These are phyloP conservation scores for Tenebrio molitor DNA, from an alignment of 1,140 invertebrate species.

Conservation along the genomic window DNA sequence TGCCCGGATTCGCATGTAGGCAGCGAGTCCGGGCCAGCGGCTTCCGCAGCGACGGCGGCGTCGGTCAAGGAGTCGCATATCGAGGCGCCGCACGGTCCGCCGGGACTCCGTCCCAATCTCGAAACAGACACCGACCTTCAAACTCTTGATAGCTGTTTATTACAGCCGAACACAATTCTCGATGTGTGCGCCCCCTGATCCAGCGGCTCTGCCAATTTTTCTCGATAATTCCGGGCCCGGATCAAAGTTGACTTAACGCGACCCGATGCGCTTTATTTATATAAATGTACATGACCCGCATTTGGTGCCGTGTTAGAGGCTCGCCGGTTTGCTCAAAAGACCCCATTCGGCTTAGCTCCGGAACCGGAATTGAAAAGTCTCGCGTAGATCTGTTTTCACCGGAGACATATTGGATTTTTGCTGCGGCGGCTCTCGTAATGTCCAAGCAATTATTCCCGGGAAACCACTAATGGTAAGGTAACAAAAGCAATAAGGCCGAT, in stretches of 20 bases:
- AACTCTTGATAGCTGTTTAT: conserved; percentile 32
- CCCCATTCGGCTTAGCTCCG: conserved; percentile 9
- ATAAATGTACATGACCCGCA: conserved; percentile 7
- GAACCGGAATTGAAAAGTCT: conserved; percentile 2
- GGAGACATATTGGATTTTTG: background rate
- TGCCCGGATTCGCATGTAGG: conserved; percentile 4
- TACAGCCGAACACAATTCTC: conserved; percentile 7
- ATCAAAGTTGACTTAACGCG: conserved; percentile 3
- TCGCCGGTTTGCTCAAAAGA: background rate
- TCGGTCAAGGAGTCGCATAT: conserved; percentile 27
- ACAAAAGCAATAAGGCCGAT: background rate
- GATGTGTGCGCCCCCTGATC: background rate
- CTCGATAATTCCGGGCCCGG: background rate
- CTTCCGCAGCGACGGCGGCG: conserved; percentile 14
- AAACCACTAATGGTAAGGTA: background rate
- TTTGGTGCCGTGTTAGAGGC: background rate
- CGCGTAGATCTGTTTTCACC: background rate
- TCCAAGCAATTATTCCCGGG: background rate
- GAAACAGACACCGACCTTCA: conserved; percentile 38
- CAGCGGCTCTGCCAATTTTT: conserved; percentile 17
- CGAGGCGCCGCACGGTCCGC: conserved; percentile 17
- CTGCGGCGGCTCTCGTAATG: background rate
- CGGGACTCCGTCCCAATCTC: conserved; percentile 35
- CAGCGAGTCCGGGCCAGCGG: background rate
- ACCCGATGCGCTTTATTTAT: conserved; percentile 13